Percentiles rank a stretch among this genome's conserved stretches.
Evolutionary conservation across 2,888 invertebrate species (phyloP).

Genomic region (Drosophila yooni): DNA sequence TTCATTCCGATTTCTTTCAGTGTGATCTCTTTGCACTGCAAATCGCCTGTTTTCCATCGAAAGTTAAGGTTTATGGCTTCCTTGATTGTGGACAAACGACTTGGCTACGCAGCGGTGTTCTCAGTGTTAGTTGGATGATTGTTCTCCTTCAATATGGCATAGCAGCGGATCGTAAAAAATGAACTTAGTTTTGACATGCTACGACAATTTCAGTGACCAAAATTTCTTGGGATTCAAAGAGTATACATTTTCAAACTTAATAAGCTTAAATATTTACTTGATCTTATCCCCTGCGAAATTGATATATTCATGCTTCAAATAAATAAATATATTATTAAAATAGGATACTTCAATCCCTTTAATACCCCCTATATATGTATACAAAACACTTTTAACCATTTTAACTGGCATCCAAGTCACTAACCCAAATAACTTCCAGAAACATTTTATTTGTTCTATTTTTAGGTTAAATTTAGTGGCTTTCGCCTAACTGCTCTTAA

Average conservation of each 20-base stretch:
- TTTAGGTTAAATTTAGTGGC: background rate
- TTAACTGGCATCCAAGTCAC: background rate
- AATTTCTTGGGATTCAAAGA: background rate
- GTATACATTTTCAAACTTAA: background rate
- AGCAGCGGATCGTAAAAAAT: background rate
- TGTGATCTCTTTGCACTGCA: conserved; percentile 43
- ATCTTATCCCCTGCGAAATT: background rate
- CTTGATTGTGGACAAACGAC: conserved; percentile 19
- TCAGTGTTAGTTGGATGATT: conserved; percentile 38
- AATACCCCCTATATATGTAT: background rate
- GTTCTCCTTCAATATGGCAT: conserved; percentile 41
- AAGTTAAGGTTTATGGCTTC: conserved; percentile 31
- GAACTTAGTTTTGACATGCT: background rate
- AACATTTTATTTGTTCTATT: background rate
- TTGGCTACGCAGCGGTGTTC: conserved; percentile 37
- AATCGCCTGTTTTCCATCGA: conserved; percentile 29
- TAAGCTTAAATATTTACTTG: background rate
- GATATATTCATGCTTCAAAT: background rate
- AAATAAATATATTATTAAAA: background rate
- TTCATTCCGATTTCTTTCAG: conserved; percentile 38
- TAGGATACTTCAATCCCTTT: background rate
- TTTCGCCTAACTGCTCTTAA: background rate
- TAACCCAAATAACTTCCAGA: background rate
- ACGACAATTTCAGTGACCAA: background rate
- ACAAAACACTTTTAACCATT: background rate